phyloP scores from a whole-genome alignment of 92 coral and sea anemone species.

The Heliopora coerulea region DNA sequence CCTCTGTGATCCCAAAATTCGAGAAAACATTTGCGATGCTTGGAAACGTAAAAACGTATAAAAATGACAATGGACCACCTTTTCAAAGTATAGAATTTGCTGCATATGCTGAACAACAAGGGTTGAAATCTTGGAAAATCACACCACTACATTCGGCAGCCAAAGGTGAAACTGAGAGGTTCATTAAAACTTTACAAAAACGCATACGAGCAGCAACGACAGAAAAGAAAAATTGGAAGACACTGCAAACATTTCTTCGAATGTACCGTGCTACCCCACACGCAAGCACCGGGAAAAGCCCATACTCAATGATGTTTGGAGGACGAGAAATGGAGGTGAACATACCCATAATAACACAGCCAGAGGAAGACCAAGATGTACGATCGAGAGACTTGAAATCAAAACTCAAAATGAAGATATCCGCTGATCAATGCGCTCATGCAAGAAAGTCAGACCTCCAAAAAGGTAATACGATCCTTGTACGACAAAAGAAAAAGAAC shows the following conservation, averaged over 20 bases:
- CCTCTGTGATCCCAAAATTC: constrained; percentile 18
- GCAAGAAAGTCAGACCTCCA: constrained; percentile 1
- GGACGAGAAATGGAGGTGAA: constrained; percentile 42
- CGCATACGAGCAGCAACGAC: constrained; percentile 21
- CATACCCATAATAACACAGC: constrained; percentile 18
- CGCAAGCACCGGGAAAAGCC: constrained; percentile 33
- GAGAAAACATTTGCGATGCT: constrained; percentile 11
- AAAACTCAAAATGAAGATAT: constrained; percentile 10
- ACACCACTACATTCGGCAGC: constrained; percentile 24
- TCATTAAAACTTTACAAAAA: constrained; percentile 34
- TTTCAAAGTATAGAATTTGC: background rate
- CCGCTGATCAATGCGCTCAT: constrained; percentile 24
- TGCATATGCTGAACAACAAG: background rate
- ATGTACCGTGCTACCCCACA: constrained; percentile 31
- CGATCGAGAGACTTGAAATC: constrained; percentile 4
- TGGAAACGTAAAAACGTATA: no score
- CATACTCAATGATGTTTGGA: constrained; percentile 33
- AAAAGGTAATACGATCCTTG: constrained; percentile 2
- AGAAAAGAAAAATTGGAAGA: constrained; percentile 9
- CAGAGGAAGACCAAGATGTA: constrained; percentile 10
- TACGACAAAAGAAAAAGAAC: constrained; percentile 15
- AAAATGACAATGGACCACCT: no score
- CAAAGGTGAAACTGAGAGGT: constrained; percentile 19
- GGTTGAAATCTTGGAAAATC: background rate
- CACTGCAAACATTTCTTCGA: constrained; percentile 12